Conservation (phyloP, 2,113 vertebrate genomes). For the Rynchops niger region DNA sequence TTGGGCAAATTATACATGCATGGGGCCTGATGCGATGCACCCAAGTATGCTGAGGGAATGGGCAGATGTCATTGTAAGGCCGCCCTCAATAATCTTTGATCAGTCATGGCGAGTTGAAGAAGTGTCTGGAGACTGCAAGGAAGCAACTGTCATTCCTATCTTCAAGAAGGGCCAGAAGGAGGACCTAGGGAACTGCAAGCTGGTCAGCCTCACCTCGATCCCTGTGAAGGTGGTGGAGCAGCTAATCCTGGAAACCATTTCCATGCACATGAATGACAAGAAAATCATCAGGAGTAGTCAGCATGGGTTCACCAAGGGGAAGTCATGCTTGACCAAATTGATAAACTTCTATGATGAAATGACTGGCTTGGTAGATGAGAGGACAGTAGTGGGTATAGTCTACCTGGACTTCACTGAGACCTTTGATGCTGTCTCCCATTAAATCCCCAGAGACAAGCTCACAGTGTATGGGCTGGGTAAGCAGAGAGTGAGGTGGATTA, state of each 20-base stretch:
- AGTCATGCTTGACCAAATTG: background rate
- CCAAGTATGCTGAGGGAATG: background rate
- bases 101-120: background rate
- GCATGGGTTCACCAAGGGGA: background rate
- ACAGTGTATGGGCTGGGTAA: background rate
- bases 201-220: background rate
- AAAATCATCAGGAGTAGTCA: background rate
- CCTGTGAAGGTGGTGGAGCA: background rate
- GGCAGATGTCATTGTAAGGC: background rate
- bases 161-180: background rate
- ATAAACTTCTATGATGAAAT: background rate
- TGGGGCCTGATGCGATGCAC: background rate
- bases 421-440: background rate
- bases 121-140: background rate
- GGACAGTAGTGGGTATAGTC: background rate
- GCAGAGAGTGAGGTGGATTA: background rate
- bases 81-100: background rate
- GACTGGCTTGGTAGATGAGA: background rate
- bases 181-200: background rate
- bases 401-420: background rate
- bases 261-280: background rate
- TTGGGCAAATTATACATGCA: background rate
- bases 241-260: background rate
- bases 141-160: background rate
- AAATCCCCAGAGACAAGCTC: background rate